A percentile compares a stretch with the other conserved stretches of the same genome.
phyloP scores from a whole-genome alignment of 2,113 vertebrate genomes.

The Cyprinus carpio region DNA sequence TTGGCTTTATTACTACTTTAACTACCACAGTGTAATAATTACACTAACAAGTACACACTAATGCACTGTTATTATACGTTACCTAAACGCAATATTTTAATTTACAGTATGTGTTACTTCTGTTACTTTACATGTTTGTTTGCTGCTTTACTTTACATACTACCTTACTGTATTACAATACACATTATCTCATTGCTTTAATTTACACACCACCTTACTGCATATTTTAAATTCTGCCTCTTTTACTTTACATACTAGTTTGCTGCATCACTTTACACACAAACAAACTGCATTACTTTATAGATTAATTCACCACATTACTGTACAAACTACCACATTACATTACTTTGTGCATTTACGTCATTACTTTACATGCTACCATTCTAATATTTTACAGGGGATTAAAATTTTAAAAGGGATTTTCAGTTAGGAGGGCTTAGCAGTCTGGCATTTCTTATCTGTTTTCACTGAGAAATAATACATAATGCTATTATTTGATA shows the following conservation, averaged over 20 bases:
- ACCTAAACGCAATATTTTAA: background rate
- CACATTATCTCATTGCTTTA: background rate
- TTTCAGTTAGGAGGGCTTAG: background rate
- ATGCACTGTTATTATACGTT: too few species aligned
- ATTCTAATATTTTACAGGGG: background rate
- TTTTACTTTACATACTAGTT: background rate
- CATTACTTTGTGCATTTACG: background rate
- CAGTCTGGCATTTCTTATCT: background rate
- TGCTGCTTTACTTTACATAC: background rate
- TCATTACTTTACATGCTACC: background rate
- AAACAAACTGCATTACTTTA: background rate
- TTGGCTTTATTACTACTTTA: too few species aligned
- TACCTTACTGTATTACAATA: background rate
- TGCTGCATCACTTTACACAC: background rate
- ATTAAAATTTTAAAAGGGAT: background rate
- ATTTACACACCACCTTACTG: background rate
- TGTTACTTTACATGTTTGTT: background rate
- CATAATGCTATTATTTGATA: slow-evolving; percentile 1
- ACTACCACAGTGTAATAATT: too few species aligned
- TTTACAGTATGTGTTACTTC: background rate
- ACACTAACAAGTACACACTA: too few species aligned
- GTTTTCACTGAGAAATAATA: background rate
- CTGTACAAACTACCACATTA: background rate
- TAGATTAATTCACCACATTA: background rate
- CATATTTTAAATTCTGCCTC: background rate